Base-by-base conservation (phyloP, 64 coral and sea anemone genomes). In the Porites australiensis region DNA sequence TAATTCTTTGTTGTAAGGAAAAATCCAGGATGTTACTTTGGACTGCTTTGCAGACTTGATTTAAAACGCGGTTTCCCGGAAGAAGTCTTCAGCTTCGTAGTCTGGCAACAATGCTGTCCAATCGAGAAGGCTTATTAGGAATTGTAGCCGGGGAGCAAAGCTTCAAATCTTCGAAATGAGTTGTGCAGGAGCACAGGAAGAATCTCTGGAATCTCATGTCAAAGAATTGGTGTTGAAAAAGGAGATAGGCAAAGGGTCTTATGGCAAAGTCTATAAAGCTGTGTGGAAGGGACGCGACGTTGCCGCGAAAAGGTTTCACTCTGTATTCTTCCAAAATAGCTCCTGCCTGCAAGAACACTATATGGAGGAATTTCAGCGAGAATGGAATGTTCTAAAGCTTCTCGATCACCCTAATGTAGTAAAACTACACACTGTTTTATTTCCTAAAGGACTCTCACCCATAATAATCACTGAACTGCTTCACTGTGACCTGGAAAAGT, bases 401-500 rank as follows among this genome's bases (percentile, higher is more conserved):
- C 86, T 94, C 13, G 72, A 93, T 59, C 95, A 96, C 86, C 91
- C 95, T 14, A 93, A 96, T 66, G 86, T 96, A 20, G 87, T 96
- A 4, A 90, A 92, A 54, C 82, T 96, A 79, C 44, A 94, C n/a
- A 86, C 87, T 15, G 91, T 96, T 8, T n/a, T 94, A 44, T 87
- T 96, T 77, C 95, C 95, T 2, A 48, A 82, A 45, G 50, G 69
- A 8, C 46, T 20, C 15, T 90, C 91, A 43, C 95, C 95, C 43
- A 88, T 96, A 77, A 96, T 96, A 16, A 87, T 96, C 58, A 96
- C 95, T 48, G 95, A 96, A 55, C 58, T 96, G 14, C 73, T 96
- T 2, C 75, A 82, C 47, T 93, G 95, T 74, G 95, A 96, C 47
- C 66, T 96, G 43, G 79, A 90, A 74, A 80, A 61, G 16, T 96